These are phyloP conservation scores for Pseudachorutes palmiensis DNA, from an alignment of 1,140 invertebrate species.

Conservation along the genomic window DNA sequence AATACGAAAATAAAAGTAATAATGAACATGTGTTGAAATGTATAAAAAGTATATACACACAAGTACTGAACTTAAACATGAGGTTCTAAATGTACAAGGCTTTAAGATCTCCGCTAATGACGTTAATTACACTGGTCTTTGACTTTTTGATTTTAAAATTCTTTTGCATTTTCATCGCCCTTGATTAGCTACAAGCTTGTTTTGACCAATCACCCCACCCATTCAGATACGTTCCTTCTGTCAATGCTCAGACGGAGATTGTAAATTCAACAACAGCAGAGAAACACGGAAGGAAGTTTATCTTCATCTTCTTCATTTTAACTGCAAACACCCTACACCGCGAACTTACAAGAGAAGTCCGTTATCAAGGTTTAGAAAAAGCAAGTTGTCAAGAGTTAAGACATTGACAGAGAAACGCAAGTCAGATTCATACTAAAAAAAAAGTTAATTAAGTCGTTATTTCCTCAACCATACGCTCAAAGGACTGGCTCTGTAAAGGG, in stretches of 20 bases:
- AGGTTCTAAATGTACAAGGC: not conserved
- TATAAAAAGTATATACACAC: not conserved
- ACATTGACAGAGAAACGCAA: conserved; percentile 1
- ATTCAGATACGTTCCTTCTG: conserved; percentile 28
- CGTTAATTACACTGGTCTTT: conserved; percentile 35
- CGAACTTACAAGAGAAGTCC: not conserved
- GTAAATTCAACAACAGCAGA: not conserved
- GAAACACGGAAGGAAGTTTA: not conserved
- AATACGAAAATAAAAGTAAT: not conserved
- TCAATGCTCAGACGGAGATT: conserved; percentile 21
- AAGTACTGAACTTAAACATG: not conserved
- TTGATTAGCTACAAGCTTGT: conserved; percentile 31
- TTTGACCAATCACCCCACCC: conserved; percentile 27
- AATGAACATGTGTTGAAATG: not conserved
- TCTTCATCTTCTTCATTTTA: too few species aligned
- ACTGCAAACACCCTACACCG: too few species aligned
- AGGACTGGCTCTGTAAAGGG: not conserved
- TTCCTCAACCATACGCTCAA: not conserved
- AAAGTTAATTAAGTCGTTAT: not conserved
- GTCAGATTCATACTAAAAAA: not conserved
- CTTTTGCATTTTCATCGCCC: conserved; percentile 39
- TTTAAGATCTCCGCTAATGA: not conserved
- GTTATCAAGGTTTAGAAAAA: not conserved
- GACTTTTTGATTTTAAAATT: too few species aligned
- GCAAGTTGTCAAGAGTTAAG: not conserved